Percentiles rank a stretch among this genome's conserved stretches.
Conservation (phyloP, 2,888 invertebrate species). For the Drosophila tanythrix region DNA sequence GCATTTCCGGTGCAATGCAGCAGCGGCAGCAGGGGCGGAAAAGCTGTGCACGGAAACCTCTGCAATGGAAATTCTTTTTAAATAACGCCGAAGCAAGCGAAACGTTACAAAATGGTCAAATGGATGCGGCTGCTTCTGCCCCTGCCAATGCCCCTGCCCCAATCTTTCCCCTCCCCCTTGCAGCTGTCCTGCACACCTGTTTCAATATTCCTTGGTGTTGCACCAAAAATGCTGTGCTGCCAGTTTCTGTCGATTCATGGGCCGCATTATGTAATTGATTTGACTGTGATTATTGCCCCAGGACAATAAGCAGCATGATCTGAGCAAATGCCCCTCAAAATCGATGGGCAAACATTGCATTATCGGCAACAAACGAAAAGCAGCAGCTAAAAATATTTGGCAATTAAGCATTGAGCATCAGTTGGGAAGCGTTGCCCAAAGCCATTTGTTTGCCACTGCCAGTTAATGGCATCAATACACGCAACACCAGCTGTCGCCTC, state of each 20-base stretch:
- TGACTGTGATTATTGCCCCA: slow-evolving; percentile 57
- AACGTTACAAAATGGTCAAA: slow-evolving; percentile 32
- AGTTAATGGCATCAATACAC: slow-evolving; percentile 68
- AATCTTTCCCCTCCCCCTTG: no score
- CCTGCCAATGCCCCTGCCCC: neutral
- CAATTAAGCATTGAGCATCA: slow-evolving; percentile 69
- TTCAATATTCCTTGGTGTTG: slow-evolving; percentile 21
- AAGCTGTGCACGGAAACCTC: slow-evolving; percentile 39
- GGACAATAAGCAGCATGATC: slow-evolving; percentile 61
- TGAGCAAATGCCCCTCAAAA: slow-evolving; percentile 55
- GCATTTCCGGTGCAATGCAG: slow-evolving; percentile 58
- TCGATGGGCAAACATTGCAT: slow-evolving; percentile 64
- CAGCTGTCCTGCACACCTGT: slow-evolving; percentile 51
- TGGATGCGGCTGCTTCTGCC: slow-evolving; percentile 6
- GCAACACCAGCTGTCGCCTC: slow-evolving; percentile 67
- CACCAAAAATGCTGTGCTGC: neutral
- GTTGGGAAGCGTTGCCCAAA: slow-evolving; percentile 20
- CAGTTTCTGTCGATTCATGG: slow-evolving; percentile 24
- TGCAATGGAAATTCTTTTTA: slow-evolving; percentile 47
- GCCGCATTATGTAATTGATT: slow-evolving; percentile 66
- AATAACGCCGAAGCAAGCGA: slow-evolving; percentile 33
- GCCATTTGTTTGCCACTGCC: slow-evolving; percentile 53
- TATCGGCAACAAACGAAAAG: slow-evolving; percentile 38
- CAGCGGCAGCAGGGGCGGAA: slow-evolving; percentile 28
- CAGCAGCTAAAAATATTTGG: slow-evolving; percentile 34